Base-by-base conservation (phyloP, 2,113 vertebrate genomes). In the Sphaerodactylus townsendi region DNA sequence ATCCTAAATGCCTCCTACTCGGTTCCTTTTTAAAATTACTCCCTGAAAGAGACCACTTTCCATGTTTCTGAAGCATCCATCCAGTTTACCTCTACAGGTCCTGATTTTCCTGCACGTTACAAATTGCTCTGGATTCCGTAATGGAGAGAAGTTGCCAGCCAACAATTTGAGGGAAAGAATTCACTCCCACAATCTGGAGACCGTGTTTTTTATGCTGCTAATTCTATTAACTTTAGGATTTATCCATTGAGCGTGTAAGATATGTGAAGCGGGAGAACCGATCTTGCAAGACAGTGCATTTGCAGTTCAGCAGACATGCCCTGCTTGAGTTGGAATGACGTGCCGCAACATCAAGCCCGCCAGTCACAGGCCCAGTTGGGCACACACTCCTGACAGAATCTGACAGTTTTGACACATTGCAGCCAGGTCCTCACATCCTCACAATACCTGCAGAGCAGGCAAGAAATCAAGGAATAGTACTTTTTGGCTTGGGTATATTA, bases 1-100 rank as follows among this genome's bases (percentile, higher is more conserved):
- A 85, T 85, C 84, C 84, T 68, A 46, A n/a, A 46, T 50, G 48
- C 35, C 82, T 83, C 82, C 46, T 77, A 39, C 33, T 82, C 74
- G 70, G 25, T 30, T 30, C 79, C 35, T 21, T 72, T 46, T 56
- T 48, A 25, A 72, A 59, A 7, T 77, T 59, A 33, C 65, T 37
- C 68, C 50, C 74, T 30, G 17, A 62, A 72, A 69, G 73, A 35
- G 59, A 30, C 30, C 44, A 37, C 21, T 81, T 69, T 64, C 64
- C 50, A 13, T 66, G 21, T 48, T n/a, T 25, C 69, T 44, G 37
- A 44, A 71, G 15, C 41, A 15, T 48, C 44, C 35, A 37, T 19
- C 33, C 33, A 30, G 8, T 62, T 65, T 41, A 33, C 46, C 10
- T 44, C 84, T 46, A 10, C 6, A 7, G 9, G 33, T 10, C 35